Percentiles rank a stretch among this genome's conserved stretches.
Evolutionary conservation across 35 echinoderm and acorn worm species (phyloP).

Genomic region (Diadema setosum): DNA sequence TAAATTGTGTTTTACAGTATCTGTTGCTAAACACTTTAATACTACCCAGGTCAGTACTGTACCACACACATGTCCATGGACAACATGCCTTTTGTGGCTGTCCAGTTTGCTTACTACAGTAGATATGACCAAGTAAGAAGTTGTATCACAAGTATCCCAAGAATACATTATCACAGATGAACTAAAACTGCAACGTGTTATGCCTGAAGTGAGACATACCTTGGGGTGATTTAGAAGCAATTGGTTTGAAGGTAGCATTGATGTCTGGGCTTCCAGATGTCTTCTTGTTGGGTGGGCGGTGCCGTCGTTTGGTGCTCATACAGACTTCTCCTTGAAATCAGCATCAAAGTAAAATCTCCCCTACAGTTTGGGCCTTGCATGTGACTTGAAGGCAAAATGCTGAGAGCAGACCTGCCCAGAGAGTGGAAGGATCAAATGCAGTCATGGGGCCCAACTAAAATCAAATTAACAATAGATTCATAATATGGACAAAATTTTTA

Average conservation of each 20-base stretch:
- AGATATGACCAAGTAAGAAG: background rate
- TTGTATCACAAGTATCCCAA: background rate
- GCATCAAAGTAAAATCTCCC: background rate
- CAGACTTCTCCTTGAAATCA: background rate
- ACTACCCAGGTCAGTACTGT: background rate
- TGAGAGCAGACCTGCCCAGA: too few species aligned
- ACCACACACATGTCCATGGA: background rate
- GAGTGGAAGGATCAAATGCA: too few species aligned
- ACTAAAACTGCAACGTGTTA: background rate
- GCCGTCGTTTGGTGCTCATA: background rate
- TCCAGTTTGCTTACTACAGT: background rate
- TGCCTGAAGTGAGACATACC: background rate
- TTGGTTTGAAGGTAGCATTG: background rate
- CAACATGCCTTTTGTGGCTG: background rate
- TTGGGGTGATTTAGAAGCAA: conserved; percentile 11
- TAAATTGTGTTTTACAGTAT: too few species aligned
- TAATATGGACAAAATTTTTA: too few species aligned
- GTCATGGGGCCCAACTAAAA: too few species aligned
- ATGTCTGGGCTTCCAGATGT: background rate
- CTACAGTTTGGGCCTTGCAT: too few species aligned
- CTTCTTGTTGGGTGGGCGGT: conserved; percentile 10
- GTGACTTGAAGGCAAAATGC: too few species aligned
- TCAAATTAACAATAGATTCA: too few species aligned
- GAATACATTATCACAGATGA: background rate
- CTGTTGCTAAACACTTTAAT: background rate